phyloP scores from a whole-genome alignment of 1,140 invertebrate species.

The Camponotus vicinus region DNA sequence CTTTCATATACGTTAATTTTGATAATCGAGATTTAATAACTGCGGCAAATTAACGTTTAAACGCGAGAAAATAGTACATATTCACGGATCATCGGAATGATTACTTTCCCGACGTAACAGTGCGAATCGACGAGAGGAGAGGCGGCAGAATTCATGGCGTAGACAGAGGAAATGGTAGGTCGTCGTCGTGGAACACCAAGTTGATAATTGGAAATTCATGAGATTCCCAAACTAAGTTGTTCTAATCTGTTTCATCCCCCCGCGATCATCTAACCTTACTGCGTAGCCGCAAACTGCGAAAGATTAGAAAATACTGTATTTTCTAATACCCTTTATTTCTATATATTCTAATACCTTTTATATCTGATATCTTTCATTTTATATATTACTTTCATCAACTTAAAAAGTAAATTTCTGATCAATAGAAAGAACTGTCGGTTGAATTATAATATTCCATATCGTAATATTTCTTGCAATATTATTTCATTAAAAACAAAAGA shows the following conservation, averaged over 20 bases:
- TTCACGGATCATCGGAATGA: constrained; percentile 59
- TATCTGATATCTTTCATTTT: too few species aligned
- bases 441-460: neutral
- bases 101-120: constrained; percentile 58
- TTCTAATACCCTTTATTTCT: neutral
- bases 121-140: neutral
- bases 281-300: constrained; percentile 57
- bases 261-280: constrained; percentile 59
- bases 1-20: neutral
- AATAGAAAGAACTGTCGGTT: neutral
- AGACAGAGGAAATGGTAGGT: constrained; percentile 69
- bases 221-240: constrained; percentile 82
- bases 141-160: constrained; percentile 36
- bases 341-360: too few species aligned
- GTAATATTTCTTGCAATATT: neutral
- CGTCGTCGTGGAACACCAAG: constrained; percentile 73
- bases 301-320: constrained; percentile 55
- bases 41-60: neutral
- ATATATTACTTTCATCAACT: neutral
- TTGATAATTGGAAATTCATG: constrained; percentile 84
- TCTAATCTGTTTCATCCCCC: constrained; percentile 74
- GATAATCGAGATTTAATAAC: neutral
- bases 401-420: neutral
- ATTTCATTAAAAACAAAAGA: neutral
- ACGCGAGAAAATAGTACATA: constrained; percentile 3